A percentile compares a stretch with the other conserved stretches of the same genome.
phyloP scores from a whole-genome alignment of 2,113 vertebrate species.

The Tupaia tana region DNA sequence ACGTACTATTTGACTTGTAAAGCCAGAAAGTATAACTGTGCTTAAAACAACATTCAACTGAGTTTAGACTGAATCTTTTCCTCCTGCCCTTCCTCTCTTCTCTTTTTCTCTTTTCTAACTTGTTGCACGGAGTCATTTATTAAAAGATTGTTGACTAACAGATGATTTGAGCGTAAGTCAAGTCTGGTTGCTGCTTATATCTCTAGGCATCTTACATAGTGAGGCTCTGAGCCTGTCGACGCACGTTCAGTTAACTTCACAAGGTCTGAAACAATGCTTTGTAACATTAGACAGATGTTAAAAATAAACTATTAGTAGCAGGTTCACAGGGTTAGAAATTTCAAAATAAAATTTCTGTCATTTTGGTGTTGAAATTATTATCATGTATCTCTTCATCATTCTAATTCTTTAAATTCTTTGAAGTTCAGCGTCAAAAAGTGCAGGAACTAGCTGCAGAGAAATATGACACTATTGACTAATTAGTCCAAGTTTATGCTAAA shows the following conservation, averaged over 20 bases:
- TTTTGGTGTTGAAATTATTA: conserved; percentile 49
- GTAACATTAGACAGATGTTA: conserved; percentile 13
- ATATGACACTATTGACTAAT: conserved; percentile 30
- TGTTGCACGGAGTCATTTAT: conserved; percentile 76
- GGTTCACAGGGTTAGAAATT: conserved; percentile 30
- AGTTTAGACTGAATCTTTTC: neutral
- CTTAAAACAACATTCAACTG: neutral
- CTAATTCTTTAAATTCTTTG: conserved; percentile 52
- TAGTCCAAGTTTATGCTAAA: conserved; percentile 60
- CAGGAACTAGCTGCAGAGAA: conserved; percentile 20
- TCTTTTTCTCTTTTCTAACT: conserved; percentile 66
- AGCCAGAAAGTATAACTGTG: neutral
- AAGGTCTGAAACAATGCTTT: conserved; percentile 41
- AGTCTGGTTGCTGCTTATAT: conserved; percentile 54
- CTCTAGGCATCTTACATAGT: conserved; percentile 73
- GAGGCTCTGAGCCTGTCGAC: conserved; percentile 67
- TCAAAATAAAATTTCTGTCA: conserved; percentile 40
- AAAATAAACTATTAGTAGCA: conserved; percentile 54
- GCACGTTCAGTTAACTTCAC: conserved; percentile 69
- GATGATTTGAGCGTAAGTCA: conserved; percentile 57
- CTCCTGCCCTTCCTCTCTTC: neutral
- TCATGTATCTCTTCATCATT: conserved; percentile 45
- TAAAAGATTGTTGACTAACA: conserved; percentile 41
- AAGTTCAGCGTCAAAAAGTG: conserved; percentile 21
- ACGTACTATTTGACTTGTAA: neutral